These are phyloP conservation scores for Branchinecta lynchi DNA, from an alignment of 1,140 invertebrate species.

Conservation along the genomic window DNA sequence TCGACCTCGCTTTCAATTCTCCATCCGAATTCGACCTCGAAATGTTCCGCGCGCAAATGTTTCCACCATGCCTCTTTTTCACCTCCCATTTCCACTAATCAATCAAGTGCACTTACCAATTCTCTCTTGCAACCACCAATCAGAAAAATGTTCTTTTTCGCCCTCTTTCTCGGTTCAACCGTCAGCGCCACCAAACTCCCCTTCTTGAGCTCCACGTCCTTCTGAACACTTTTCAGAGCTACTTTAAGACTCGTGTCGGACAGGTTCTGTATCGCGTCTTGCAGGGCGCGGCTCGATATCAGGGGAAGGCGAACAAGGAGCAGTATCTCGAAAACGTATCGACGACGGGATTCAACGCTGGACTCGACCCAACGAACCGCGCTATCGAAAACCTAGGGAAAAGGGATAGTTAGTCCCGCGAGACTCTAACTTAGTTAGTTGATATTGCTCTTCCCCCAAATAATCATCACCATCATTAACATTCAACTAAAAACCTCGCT, in stretches of 20 bases:
- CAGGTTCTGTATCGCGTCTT: conserved; percentile 61
- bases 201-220: conserved; percentile 58
- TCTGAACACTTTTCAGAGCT: conserved; percentile 59
- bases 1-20: too few relatives aligned
- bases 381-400: conserved; percentile 59
- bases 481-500: too few relatives aligned
- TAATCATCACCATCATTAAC: too few relatives aligned
- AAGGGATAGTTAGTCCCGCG: not conserved
- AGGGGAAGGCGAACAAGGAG: conserved; percentile 66
- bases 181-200: conserved; percentile 57
- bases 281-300: conserved; percentile 61
- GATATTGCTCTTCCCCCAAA: too few relatives aligned
- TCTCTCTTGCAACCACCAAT: conserved; percentile 78
- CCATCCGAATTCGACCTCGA: too few relatives aligned
- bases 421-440: too few relatives aligned
- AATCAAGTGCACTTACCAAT: conserved; percentile 35
- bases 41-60: too few relatives aligned
- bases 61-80: too few relatives aligned
- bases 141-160: conserved; percentile 73
- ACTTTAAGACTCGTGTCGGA: conserved; percentile 62
- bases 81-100: too few relatives aligned
- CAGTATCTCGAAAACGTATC: conserved; percentile 73
- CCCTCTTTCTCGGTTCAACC: conserved; percentile 57
- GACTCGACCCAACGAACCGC: conserved; percentile 79
- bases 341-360: conserved; percentile 56